These are phyloP conservation scores for Drosophila eohydei DNA, from an alignment of 2,888 invertebrate genomes.

Conservation along the genomic window DNA sequence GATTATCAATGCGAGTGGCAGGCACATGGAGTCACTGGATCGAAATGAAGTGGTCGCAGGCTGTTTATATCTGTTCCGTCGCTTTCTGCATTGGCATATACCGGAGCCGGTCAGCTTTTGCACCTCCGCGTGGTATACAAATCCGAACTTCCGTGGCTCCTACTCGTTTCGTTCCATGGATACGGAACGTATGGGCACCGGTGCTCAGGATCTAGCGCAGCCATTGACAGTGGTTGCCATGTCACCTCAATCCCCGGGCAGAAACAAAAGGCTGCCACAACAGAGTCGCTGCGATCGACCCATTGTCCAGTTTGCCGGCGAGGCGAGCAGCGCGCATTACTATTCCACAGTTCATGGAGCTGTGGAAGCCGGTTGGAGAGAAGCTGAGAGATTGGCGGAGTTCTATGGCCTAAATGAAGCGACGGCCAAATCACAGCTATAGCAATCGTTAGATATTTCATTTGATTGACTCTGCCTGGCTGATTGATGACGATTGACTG, in stretches of 20 bases:
- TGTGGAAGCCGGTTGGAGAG: slow-evolving; percentile 89
- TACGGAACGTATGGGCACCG: slow-evolving; percentile 86
- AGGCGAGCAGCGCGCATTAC: slow-evolving; percentile 88
- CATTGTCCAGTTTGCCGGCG: slow-evolving; percentile 89
- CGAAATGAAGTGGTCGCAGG: slow-evolving; percentile 85
- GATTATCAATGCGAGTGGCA: slow-evolving; percentile 88
- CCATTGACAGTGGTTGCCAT: slow-evolving; percentile 77
- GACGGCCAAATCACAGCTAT: slow-evolving; percentile 69
- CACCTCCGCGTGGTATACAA: slow-evolving; percentile 88
- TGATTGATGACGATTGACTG: slow-evolving; percentile 3
- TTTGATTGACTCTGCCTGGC: background rate
- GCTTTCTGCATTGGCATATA: slow-evolving; percentile 82
- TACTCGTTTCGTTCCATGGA: slow-evolving; percentile 88
- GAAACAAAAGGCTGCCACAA: slow-evolving; percentile 41
- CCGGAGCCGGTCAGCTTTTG: slow-evolving; percentile 79
- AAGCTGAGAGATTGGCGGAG: slow-evolving; percentile 87
- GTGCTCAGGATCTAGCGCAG: slow-evolving; percentile 86
- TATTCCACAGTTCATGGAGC: slow-evolving; percentile 91
- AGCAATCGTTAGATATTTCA: background rate
- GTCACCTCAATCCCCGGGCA: slow-evolving; percentile 84
- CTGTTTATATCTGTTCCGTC: slow-evolving; percentile 82
- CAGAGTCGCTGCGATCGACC: slow-evolving; percentile 85
- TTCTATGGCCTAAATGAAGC: slow-evolving; percentile 70
- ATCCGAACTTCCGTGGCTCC: slow-evolving; percentile 88
- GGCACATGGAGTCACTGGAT: slow-evolving; percentile 87